These are phyloP conservation scores for Brachyptera putata DNA, from an alignment of 2,888 invertebrate species.

Conservation along the genomic window DNA sequence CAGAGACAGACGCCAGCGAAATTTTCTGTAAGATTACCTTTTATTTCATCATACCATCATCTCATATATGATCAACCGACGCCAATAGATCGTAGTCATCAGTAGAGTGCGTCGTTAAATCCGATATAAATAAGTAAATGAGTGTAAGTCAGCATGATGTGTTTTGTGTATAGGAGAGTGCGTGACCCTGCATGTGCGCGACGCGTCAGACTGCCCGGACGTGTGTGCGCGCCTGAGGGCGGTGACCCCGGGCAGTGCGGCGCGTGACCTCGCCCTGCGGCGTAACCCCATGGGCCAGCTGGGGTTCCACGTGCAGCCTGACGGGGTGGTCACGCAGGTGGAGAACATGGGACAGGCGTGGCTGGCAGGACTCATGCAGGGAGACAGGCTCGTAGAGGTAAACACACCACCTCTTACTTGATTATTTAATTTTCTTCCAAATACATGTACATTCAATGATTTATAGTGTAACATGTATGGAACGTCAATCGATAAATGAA, in stretches of 20 bases:
- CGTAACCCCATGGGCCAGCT: constrained; percentile 80
- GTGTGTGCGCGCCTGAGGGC: constrained; percentile 74
- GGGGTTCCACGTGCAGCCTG: constrained; percentile 87
- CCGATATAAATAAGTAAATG: no score
- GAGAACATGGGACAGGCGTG: constrained; percentile 68
- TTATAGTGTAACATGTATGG: no score
- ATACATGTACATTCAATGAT: no score
- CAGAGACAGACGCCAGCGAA: no score
- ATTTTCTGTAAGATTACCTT: no score
- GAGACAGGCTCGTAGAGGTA: constrained; percentile 81
- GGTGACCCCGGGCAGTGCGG: constrained; percentile 72
- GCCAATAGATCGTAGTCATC: no score
- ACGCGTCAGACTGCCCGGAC: constrained; percentile 67
- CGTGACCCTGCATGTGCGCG: constrained; percentile 71
- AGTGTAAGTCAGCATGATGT: no score
- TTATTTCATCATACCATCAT: no score
- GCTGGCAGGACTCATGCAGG: constrained; percentile 83
- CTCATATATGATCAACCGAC: no score
- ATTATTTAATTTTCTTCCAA: constrained; percentile 7
- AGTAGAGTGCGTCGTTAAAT: no score
- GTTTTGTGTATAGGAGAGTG: constrained; percentile 82
- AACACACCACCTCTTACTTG: constrained; percentile 3
- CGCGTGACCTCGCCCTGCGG: constrained; percentile 74
- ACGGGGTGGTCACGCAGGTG: constrained; percentile 92
- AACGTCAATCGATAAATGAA: no score